Evolutionary conservation across 2,888 invertebrate species (phyloP).

Genomic region (Drosophila kuntzei): DNA sequence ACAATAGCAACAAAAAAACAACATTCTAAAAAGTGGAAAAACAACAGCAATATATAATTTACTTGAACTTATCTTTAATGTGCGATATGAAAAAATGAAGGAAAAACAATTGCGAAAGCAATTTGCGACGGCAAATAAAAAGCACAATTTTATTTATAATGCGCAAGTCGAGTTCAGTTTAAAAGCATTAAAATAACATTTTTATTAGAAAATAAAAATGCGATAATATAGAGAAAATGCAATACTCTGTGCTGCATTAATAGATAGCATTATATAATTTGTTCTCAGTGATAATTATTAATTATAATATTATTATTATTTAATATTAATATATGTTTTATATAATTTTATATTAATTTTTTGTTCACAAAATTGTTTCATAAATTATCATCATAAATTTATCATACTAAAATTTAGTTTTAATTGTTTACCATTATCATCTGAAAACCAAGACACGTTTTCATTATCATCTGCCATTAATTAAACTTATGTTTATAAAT

Average conservation of each 20-base stretch:
- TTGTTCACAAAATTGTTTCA: neutral
- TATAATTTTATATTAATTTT: too few species aligned
- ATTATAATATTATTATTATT: neutral
- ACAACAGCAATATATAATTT: neutral
- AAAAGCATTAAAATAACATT: conserved; percentile 13
- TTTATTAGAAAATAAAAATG: too few species aligned
- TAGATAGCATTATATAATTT: neutral
- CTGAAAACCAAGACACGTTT: neutral
- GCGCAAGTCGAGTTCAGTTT: neutral
- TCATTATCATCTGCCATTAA: neutral
- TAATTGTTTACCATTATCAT: neutral
- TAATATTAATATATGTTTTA: neutral
- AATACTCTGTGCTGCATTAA: neutral
- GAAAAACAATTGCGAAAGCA: neutral
- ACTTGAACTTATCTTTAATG: neutral
- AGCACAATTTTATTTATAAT: conserved; percentile 1
- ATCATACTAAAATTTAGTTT: too few species aligned
- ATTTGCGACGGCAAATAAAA: neutral
- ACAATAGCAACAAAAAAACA: conserved; percentile 10
- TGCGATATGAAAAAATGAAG: neutral
- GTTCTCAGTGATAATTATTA: too few species aligned
- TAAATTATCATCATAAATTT: too few species aligned
- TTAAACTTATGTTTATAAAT: neutral
- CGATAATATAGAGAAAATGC: neutral
- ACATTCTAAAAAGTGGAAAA: too few species aligned